Conservation (phyloP, 2,797 vertebrate species). For the Phalloptychus januarius region DNA sequence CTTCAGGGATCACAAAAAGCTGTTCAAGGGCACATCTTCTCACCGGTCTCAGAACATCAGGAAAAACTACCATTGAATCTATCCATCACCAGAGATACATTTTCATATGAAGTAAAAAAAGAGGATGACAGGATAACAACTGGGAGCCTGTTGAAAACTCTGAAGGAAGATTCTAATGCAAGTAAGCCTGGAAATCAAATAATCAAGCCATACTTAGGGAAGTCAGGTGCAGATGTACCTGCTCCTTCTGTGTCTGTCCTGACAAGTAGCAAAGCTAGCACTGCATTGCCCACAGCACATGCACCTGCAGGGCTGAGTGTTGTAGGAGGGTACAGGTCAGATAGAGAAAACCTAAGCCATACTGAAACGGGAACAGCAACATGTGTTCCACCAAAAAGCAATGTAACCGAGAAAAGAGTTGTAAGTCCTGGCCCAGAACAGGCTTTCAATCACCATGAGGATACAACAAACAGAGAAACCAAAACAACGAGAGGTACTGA, state of each 20-base stretch:
- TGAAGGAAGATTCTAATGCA: constrained; percentile 16
- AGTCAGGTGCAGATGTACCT: constrained; percentile 23
- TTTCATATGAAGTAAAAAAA: constrained; percentile 22
- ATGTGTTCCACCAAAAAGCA: background rate
- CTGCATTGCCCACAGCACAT: constrained; percentile 11
- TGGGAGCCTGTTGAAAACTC: constrained; percentile 14
- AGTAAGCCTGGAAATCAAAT: constrained; percentile 32
- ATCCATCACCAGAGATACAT: constrained; percentile 46
- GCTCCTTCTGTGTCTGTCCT: constrained; percentile 6
- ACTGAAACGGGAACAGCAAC: constrained; percentile 20
- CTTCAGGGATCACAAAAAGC: constrained; percentile 39
- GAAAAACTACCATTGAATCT: constrained; percentile 74
- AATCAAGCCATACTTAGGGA: constrained; percentile 38
- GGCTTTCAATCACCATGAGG: constrained; percentile 25
- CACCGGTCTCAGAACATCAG: constrained; percentile 39
- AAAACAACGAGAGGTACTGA: constrained; percentile 49
- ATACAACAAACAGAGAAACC: constrained; percentile 34
- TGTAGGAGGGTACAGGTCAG: background rate
- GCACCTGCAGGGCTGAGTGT: background rate
- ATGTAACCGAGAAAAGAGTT: background rate
- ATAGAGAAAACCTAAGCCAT: constrained; percentile 28
- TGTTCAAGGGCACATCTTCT: constrained; percentile 23
- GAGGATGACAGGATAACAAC: constrained; percentile 36
- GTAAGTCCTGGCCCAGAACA: constrained; percentile 5
- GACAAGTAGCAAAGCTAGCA: constrained; percentile 18